Conservation (phyloP, 35 echinoderm and acorn worm genomes). For the Ophioderma brevispina region DNA sequence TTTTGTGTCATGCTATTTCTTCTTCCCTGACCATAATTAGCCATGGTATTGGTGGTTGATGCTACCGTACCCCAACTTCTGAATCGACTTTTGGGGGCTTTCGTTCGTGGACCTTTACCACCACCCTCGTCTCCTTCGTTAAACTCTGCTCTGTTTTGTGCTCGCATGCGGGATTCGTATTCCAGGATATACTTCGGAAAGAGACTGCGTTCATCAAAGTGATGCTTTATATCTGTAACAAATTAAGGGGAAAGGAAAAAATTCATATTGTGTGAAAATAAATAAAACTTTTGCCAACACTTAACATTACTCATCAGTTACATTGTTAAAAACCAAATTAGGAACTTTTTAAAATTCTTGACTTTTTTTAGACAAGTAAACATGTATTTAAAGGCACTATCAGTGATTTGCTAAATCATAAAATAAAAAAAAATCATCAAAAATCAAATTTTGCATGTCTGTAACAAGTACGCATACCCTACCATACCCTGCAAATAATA, state of each 20-base stretch:
- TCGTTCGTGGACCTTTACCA: neutral
- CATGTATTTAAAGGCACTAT: too few species aligned
- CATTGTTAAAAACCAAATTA: too few species aligned
- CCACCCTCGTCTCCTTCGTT: neutral
- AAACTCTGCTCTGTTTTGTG: slow-evolving; percentile 38
- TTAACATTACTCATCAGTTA: too few species aligned
- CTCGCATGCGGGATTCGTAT: slow-evolving; percentile 81
- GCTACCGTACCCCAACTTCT: slow-evolving; percentile 8
- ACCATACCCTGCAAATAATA: too few species aligned
- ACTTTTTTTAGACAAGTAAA: too few species aligned
- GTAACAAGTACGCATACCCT: too few species aligned
- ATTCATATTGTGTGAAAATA: too few species aligned
- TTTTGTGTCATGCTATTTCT: neutral
- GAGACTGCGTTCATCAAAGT: slow-evolving; percentile 86
- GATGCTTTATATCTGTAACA: slow-evolving; percentile 63
- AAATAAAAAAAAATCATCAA: too few species aligned
- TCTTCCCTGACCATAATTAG: neutral
- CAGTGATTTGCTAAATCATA: too few species aligned
- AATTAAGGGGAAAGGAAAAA: slow-evolving; percentile 1
- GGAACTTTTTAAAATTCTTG: too few species aligned
- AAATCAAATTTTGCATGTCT: too few species aligned
- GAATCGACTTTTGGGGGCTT: neutral
- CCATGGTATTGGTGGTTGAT: neutral
- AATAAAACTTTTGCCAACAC: too few species aligned
- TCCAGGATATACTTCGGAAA: slow-evolving; percentile 94